These are phyloP conservation scores for Bugula neritina DNA, from an alignment of 2,888 invertebrate species.

Conservation along the genomic window DNA sequence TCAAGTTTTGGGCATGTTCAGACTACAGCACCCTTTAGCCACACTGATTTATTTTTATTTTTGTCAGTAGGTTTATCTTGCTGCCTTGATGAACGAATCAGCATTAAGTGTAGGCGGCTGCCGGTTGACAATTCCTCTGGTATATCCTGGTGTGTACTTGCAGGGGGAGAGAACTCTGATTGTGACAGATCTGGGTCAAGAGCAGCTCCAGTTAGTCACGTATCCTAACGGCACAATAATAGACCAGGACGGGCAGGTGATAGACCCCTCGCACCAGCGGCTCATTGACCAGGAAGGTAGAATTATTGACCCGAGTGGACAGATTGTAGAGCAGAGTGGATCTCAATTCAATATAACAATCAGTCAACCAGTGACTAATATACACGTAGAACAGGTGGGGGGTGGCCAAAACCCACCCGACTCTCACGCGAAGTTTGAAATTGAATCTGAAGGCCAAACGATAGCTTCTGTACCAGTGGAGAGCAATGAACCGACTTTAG, in stretches of 20 bases:
- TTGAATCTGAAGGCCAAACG: too few relatives aligned
- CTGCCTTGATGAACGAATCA: too few relatives aligned
- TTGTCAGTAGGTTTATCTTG: too few relatives aligned
- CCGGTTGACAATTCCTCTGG: too few relatives aligned
- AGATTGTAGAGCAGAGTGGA: neutral
- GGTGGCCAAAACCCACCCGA: neutral
- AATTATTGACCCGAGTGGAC: neutral
- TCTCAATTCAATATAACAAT: neutral
- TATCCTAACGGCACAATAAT: neutral
- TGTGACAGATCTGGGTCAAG: conserved; percentile 14
- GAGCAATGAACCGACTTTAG: too few relatives aligned
- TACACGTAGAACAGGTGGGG: neutral
- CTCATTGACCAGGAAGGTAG: neutral
- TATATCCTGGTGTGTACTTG: too few relatives aligned
- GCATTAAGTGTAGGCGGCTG: too few relatives aligned
- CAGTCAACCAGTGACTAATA: neutral
- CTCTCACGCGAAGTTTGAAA: neutral
- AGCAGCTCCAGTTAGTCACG: conserved; percentile 10
- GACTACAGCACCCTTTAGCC: too few relatives aligned
- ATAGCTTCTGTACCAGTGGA: too few relatives aligned
- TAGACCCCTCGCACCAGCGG: neutral
- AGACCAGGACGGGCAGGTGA: neutral
- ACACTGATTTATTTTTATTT: too few relatives aligned
- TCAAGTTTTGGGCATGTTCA: too few relatives aligned
- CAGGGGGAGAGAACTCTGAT: conserved; percentile 14